A percentile compares a stretch with the other conserved stretches of the same genome.
These are phyloP conservation scores for Belgica antarctica DNA, from an alignment of 2,888 invertebrate genomes.

Conservation along the genomic window DNA sequence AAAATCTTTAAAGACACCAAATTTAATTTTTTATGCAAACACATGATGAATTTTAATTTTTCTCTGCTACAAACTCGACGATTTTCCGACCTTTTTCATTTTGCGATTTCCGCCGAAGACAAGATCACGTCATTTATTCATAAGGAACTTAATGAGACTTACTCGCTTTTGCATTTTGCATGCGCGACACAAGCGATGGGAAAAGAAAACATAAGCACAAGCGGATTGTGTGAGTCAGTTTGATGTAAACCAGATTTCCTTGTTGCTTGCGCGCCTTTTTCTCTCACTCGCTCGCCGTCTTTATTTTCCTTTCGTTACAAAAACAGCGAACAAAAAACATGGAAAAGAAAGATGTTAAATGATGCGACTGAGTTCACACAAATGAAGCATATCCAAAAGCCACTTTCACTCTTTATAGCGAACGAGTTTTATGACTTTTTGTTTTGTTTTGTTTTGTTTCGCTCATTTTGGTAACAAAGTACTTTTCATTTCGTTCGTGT, in stretches of 20 bases:
- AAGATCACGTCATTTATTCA: slow-evolving; percentile 23
- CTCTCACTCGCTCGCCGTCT: not conserved
- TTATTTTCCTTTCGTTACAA: not conserved
- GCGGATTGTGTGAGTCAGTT: not conserved
- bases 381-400: slow-evolving; percentile 22
- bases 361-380: not conserved
- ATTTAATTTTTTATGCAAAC: too few relatives aligned
- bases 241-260: not conserved
- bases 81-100: not conserved
- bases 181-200: not conserved
- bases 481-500: not conserved
- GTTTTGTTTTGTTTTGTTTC: slow-evolving; percentile 15
- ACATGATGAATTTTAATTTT: slow-evolving; percentile 18
- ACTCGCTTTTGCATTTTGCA: not conserved
- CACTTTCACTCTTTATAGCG: slow-evolving; percentile 31
- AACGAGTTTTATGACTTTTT: slow-evolving; percentile 23
- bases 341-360: not conserved
- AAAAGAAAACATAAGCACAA: not conserved
- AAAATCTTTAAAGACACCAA: too few relatives aligned
- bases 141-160: not conserved
- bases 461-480: slow-evolving; percentile 12
- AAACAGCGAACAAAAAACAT: not conserved
- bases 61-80: slow-evolving; percentile 1
- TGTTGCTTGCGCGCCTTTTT: slow-evolving; percentile 15
- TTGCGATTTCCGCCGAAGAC: too few relatives aligned